phyloP scores from a whole-genome alignment of 2,797 vertebrate species.

The Centroberyx gerrardi region DNA sequence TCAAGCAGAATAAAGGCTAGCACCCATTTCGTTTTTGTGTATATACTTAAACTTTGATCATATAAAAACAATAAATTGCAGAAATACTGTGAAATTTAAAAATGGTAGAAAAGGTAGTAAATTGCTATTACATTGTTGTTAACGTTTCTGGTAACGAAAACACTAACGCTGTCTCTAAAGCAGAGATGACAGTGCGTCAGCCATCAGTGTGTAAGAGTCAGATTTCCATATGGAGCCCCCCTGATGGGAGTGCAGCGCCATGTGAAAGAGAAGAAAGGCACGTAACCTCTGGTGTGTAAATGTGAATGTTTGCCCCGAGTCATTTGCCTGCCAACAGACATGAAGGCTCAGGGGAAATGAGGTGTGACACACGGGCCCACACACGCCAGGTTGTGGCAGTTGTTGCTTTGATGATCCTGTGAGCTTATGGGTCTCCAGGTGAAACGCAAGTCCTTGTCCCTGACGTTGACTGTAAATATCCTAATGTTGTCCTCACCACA shows the following conservation, averaged over 20 bases:
- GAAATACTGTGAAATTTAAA: not conserved
- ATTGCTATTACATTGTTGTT: not conserved
- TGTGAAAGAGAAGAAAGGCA: slow-evolving; percentile 61
- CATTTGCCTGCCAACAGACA: slow-evolving; percentile 81
- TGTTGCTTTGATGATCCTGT: slow-evolving; percentile 80
- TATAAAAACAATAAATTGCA: not conserved
- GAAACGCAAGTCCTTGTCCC: slow-evolving; percentile 65
- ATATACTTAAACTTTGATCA: not conserved
- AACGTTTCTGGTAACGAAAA: slow-evolving; percentile 26
- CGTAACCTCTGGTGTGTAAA: slow-evolving; percentile 71
- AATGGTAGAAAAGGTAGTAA: not conserved
- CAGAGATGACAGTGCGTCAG: slow-evolving; percentile 42
- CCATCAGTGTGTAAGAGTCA: slow-evolving; percentile 44
- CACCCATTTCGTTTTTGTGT: not conserved
- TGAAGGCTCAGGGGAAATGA: slow-evolving; percentile 79
- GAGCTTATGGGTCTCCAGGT: slow-evolving; percentile 74
- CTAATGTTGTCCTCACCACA: slow-evolving; percentile 66
- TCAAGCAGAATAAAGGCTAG: not conserved
- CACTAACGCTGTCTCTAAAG: slow-evolving; percentile 30
- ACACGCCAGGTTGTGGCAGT: slow-evolving; percentile 73
- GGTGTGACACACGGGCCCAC: slow-evolving; percentile 77
- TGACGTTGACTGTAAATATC: slow-evolving; percentile 81
- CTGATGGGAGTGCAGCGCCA: slow-evolving; percentile 19
- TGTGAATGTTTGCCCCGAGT: slow-evolving; percentile 76
- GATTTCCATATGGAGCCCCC: slow-evolving; percentile 58